These are phyloP conservation scores for Archivesica marissinica DNA, from an alignment of 1,140 invertebrate genomes.

Conservation along the genomic window DNA sequence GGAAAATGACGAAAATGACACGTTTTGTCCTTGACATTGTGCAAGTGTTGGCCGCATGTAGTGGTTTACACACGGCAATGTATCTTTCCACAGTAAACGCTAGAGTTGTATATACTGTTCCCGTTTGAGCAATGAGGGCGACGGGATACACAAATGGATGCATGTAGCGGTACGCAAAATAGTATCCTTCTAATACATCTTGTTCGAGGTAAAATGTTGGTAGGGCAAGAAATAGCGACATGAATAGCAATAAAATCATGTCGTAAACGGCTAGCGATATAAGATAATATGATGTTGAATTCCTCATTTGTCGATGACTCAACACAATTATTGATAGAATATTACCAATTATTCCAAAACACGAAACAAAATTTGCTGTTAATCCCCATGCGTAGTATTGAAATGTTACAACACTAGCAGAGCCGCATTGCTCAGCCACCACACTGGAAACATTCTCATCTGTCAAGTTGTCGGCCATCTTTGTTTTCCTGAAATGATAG, in stretches of 20 bases:
- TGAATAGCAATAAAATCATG: conserved; percentile 87
- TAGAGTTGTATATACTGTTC: conserved; percentile 93
- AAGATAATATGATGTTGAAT: conserved; percentile 81
- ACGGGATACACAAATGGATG: conserved; percentile 85
- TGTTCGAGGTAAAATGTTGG: conserved; percentile 93
- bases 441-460: conserved; percentile 5
- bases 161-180: conserved; percentile 84
- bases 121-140: conserved; percentile 90
- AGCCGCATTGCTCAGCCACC: not conserved
- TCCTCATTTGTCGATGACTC: conserved; percentile 79
- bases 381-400: conserved; percentile 83
- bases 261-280: conserved; percentile 82
- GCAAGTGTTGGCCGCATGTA: conserved; percentile 91
- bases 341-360: conserved; percentile 83
- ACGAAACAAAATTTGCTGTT: conserved; percentile 88
- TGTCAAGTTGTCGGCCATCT: conserved; percentile 1
- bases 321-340: conserved; percentile 81
- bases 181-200: conserved; percentile 89
- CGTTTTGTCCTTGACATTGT: conserved; percentile 86
- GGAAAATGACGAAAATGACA: conserved; percentile 87
- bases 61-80: conserved; percentile 91
- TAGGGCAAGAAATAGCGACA: conserved; percentile 88
- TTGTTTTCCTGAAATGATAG: not conserved
- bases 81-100: conserved; percentile 91
- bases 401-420: conserved; percentile 55